phyloP scores from a whole-genome alignment of 2,113 vertebrate genomes.

The Ptilorrhoa leucosticta region DNA sequence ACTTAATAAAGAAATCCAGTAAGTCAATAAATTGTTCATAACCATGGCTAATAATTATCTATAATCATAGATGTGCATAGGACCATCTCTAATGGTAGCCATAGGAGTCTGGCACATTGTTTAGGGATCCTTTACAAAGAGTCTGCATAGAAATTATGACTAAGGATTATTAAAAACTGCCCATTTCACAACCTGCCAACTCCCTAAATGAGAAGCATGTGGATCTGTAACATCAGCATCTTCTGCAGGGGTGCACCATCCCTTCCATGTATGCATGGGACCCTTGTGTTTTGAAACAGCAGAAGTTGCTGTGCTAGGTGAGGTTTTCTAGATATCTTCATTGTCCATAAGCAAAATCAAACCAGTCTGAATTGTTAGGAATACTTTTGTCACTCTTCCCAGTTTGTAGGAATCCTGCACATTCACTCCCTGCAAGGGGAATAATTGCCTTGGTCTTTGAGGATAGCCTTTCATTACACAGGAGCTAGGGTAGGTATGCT shows the following conservation, averaged over 20 bases:
- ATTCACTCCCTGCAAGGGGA: not conserved
- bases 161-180: not conserved
- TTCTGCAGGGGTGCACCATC: rapidly evolving
- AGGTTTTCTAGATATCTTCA: not conserved
- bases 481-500: not conserved
- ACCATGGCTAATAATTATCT: not conserved
- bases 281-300: not conserved
- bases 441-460: not conserved
- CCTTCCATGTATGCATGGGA: rapidly evolving
- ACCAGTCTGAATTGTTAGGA: not conserved
- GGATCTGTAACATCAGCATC: not conserved
- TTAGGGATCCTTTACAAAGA: not conserved
- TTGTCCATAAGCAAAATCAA: not conserved
- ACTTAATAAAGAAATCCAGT: not conserved
- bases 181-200: not conserved
- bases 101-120: rapidly evolving
- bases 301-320: not conserved
- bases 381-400: not conserved
- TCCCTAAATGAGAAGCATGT: not conserved
- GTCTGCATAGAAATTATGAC: not conserved
- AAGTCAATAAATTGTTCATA: not conserved
- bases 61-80: not conserved
- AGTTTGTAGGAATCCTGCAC: not conserved
- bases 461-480: not conserved
- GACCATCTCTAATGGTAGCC: not conserved